A percentile compares a stretch with the other conserved stretches of the same genome.
These are phyloP conservation scores for Sceloporus undulatus DNA, from an alignment of 2,113 vertebrate genomes.

Conservation along the genomic window DNA sequence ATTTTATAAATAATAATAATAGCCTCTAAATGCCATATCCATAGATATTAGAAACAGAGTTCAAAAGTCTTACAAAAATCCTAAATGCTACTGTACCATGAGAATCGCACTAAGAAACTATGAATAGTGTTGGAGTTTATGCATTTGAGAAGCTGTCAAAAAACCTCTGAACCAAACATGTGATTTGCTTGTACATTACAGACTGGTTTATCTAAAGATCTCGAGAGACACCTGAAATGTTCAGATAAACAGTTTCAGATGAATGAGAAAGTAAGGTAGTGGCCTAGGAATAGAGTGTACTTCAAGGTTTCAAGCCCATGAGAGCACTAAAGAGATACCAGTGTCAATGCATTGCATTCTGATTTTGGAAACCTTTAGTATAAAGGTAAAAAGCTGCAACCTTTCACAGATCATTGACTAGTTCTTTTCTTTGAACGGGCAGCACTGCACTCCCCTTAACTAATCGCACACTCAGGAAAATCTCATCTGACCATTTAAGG, in stretches of 20 bases:
- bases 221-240: conserved; percentile 66
- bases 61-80: conserved; percentile 61
- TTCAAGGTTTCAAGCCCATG: conserved; percentile 24
- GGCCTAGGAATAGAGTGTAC: conserved; percentile 43
- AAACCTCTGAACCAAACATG: conserved; percentile 66
- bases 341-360: background rate
- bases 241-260: conserved; percentile 65
- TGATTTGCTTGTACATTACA: conserved; percentile 68
- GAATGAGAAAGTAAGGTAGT: conserved; percentile 43
- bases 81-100: conserved; percentile 62
- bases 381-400: conserved; percentile 27
- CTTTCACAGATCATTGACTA: conserved; percentile 2
- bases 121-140: conserved; percentile 64
- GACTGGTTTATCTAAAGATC: conserved; percentile 69
- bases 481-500: background rate
- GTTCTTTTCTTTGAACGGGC: conserved; percentile 6
- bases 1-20: conserved; percentile 58
- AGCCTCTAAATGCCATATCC: conserved; percentile 62
- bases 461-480: conserved; percentile 7
- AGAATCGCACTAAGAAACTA: conserved; percentile 69
- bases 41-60: conserved; percentile 67
- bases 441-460: background rate
- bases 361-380: conserved; percentile 32
- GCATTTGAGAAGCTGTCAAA: conserved; percentile 71
- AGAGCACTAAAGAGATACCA: conserved; percentile 45